Percentiles rank a stretch among this genome's conserved stretches.
These are phyloP conservation scores for Stenoptilia bipunctidactyla DNA, from an alignment of 2,888 invertebrate species.

Conservation along the genomic window DNA sequence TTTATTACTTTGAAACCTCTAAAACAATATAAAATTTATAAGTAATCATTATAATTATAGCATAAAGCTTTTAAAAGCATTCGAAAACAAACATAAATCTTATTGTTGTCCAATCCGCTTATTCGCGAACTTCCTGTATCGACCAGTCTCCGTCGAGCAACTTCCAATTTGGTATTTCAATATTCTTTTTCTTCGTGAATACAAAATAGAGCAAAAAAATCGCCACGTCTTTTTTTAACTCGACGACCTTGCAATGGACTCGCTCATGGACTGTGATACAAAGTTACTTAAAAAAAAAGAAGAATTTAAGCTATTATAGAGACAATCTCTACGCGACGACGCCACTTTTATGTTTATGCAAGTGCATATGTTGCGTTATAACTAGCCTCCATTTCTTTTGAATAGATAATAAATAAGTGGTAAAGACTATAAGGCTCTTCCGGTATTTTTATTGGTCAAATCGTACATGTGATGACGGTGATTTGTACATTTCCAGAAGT, in stretches of 20 bases:
- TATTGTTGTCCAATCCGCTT: constrained; percentile 34
- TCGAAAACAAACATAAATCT: constrained; percentile 59
- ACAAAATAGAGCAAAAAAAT: constrained; percentile 65
- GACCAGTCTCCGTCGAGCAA: constrained; percentile 47
- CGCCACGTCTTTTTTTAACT: constrained; percentile 45
- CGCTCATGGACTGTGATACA: constrained; percentile 57
- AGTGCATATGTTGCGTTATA: neutral
- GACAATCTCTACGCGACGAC: constrained; percentile 4
- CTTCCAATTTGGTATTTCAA: constrained; percentile 64
- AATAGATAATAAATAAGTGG: neutral
- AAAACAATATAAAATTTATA: too few relatives aligned
- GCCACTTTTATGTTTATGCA: neutral
- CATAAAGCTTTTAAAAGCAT: constrained; percentile 36
- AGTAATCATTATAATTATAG: too few relatives aligned
- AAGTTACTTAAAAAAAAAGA: constrained; percentile 56
- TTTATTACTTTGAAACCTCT: too few relatives aligned
- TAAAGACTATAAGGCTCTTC: neutral
- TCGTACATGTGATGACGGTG: neutral
- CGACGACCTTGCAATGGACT: constrained; percentile 60
- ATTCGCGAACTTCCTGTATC: constrained; percentile 54
- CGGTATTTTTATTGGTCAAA: neutral
- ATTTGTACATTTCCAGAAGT: neutral
- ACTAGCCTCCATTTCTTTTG: neutral
- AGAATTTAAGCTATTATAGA: constrained; percentile 39
- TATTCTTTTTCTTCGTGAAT: constrained; percentile 58